Evolutionary conservation across 53 echinoderm and acorn worm species (phyloP), one percentile per base, ranked within the genome.

Genomic region (Luidia sarsii): DNA sequence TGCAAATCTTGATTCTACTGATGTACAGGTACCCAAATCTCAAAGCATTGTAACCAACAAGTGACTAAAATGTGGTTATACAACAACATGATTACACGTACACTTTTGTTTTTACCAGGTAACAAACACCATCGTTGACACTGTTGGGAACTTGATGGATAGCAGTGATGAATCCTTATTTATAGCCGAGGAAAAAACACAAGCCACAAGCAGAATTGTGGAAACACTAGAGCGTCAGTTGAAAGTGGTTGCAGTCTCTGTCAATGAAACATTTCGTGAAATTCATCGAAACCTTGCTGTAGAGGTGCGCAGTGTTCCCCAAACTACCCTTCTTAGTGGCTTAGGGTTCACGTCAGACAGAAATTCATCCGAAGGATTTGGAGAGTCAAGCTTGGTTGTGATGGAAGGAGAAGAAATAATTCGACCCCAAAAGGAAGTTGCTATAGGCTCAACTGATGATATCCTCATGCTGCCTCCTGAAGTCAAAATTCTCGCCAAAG

Each of bases 181-280:
- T 28, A 37, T 41, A 7, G 83, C 90, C 6, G 70, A 90, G 73
- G 63, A 22, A 15, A 33, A 23, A 15, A 22, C 25, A 6, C 60
- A 57, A 9, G 83, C 86, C 8, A 46, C 87, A 1, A 86, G 82
- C 32, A 75, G 86, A 41, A 73, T 39, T 0, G 64, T 90, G 7
- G 28, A 57, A 21, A 51, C 79, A 2, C 33, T 90, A 15, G 86
- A 90, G 41, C 55, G 54, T 23, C 90, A 90, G 24, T 83, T 90
- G 2, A 39, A 51, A 18, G 20, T 11, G 20, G 86, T 90, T 0
- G 54, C 82, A 3, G 21, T 90, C 25, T 13, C 52, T 20, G 33
- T 31, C 3, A 86, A 82, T 31, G 53, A 29, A 25, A 16, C 83
- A 6, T 83, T 68, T 43, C 50, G 79, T 31, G 61, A 57, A 15